Evolutionary conservation across 2,113 vertebrate species (phyloP).

Genomic region (Acrocephalus arundinaceus): DNA sequence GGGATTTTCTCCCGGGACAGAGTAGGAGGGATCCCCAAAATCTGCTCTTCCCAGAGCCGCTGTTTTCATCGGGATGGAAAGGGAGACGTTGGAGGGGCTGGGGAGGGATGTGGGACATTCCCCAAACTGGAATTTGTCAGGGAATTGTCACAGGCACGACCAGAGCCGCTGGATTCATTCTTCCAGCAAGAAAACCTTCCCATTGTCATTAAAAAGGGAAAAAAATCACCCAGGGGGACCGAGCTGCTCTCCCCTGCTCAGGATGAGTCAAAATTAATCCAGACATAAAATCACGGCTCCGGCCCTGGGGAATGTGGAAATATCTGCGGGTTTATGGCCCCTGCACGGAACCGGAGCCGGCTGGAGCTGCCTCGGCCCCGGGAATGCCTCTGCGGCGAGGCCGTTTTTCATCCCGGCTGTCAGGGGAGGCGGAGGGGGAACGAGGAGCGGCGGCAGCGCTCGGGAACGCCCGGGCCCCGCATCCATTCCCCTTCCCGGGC

Average conservation of each 20-base stretch:
- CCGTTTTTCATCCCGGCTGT: not conserved
- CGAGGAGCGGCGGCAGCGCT: not conserved
- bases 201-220: not conserved
- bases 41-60: not conserved
- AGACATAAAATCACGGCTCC: not conserved
- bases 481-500: fast-evolving
- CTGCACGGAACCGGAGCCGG: not conserved
- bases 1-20: not conserved
- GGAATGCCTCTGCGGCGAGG: not conserved
- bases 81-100: not conserved
- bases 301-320: not conserved
- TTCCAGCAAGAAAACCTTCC: not conserved
- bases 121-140: not conserved
- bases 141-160: fast-evolving
- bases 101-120: not conserved
- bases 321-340: not conserved
- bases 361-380: not conserved
- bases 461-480: not conserved
- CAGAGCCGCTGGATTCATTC: not conserved
- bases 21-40: not conserved
- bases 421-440: not conserved
- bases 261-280: not conserved
- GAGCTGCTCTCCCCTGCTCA: not conserved
- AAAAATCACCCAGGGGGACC: fast-evolving
- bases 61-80: not conserved